phyloP scores from a whole-genome alignment of 2,797 vertebrate species.

The Macropodus opercularis region DNA sequence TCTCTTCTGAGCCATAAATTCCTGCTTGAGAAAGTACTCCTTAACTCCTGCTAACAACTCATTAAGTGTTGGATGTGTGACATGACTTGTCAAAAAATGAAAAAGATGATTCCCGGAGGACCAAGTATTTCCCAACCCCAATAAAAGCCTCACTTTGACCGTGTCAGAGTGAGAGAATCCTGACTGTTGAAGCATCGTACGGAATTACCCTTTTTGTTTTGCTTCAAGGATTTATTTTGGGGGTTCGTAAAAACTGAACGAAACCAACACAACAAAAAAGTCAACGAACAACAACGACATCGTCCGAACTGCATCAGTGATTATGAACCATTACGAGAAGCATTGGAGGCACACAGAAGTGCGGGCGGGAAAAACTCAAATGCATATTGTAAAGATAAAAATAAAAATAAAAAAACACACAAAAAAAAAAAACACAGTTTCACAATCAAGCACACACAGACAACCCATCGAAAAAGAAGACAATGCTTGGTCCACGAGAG shows the following conservation, averaged over 20 bases:
- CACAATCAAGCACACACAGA: conserved; percentile 80
- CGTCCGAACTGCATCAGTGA: conserved; percentile 80
- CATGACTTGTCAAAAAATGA: conserved; percentile 81
- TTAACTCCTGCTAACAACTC: conserved; percentile 97
- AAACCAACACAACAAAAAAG: conserved; percentile 77
- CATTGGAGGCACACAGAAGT: conserved; percentile 81
- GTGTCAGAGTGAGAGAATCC: conserved; percentile 83
- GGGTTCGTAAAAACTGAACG: conserved; percentile 80
- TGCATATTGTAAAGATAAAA: conserved; percentile 82
- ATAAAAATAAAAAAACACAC: no score
- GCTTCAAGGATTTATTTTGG: conserved; percentile 90
- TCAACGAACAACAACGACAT: conserved; percentile 83
- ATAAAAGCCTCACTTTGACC: conserved; percentile 72
- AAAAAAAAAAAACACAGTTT: no score
- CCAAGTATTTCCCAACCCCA: conserved; percentile 92
- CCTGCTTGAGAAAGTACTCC: conserved; percentile 99
- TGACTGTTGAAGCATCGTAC: conserved; percentile 89
- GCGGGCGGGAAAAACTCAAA: conserved; percentile 61
- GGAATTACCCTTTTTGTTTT: conserved; percentile 83
- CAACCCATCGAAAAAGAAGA: conserved; percentile 79
- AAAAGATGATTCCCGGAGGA: conserved; percentile 91
- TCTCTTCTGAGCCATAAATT: conserved; percentile 99
- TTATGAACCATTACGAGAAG: conserved; percentile 79
- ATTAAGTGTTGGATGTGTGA: conserved; percentile 93
- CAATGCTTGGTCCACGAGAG: conserved; percentile 80